Conservation (phyloP, 2,888 invertebrate species). For the Ochropleura leucogaster region DNA sequence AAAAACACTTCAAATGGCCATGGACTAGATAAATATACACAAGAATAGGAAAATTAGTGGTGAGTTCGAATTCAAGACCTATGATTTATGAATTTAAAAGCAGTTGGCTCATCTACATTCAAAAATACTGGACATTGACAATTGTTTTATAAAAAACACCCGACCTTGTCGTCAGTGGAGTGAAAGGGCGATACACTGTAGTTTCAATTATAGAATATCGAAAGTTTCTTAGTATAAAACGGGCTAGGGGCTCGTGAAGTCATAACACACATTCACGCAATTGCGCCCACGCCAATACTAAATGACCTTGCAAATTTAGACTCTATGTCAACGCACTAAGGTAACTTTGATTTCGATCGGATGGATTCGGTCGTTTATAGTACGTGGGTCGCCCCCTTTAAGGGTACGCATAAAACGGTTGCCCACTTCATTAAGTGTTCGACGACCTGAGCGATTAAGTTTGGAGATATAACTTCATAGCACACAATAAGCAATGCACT, state of each 20-base stretch:
- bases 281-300: conserved; percentile 49
- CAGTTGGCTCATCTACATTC: background rate
- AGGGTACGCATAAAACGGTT: conserved; percentile 70
- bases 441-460: conserved; percentile 77
- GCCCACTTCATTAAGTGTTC: conserved; percentile 79
- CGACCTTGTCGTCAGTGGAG: conserved; percentile 36
- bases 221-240: conserved; percentile 48
- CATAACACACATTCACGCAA: conserved; percentile 57
- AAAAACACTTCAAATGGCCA: too few relatives aligned
- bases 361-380: conserved; percentile 48
- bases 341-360: conserved; percentile 34
- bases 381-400: conserved; percentile 59
- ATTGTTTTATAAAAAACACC: conserved; percentile 22
- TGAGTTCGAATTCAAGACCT: too few relatives aligned
- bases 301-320: conserved; percentile 38
- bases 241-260: conserved; percentile 3
- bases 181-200: conserved; percentile 17
- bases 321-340: conserved; percentile 48
- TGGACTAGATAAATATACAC: too few relatives aligned
- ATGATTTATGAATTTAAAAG: background rate
- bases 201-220: conserved; percentile 16
- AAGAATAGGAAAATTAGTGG: too few relatives aligned
- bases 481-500: background rate
- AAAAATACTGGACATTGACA: conserved; percentile 28
- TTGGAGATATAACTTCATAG: conserved; percentile 66